phyloP scores from a whole-genome alignment of 2,797 vertebrate species.

The Knipowitschia caucasica region DNA sequence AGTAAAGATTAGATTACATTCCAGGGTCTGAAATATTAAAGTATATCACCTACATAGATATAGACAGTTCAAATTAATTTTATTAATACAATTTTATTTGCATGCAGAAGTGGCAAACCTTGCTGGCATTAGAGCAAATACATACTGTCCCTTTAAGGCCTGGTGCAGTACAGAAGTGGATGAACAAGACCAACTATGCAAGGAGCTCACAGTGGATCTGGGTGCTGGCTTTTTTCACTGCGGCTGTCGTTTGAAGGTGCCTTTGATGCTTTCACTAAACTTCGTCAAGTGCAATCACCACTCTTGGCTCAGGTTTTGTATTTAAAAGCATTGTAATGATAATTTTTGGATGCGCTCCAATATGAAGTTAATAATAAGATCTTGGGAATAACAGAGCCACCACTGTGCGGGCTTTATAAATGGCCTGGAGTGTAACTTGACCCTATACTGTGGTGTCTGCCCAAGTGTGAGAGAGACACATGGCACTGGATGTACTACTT shows the following conservation, averaged over 20 bases:
- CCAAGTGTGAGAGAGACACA: constrained; percentile 26
- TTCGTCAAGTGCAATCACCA: constrained; percentile 65
- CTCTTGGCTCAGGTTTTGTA: constrained; percentile 46
- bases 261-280: constrained; percentile 65
- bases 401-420: constrained; percentile 21
- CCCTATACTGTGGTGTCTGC: constrained; percentile 35
- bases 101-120: neutral
- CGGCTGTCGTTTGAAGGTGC: constrained; percentile 48
- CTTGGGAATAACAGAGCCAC: constrained; percentile 31
- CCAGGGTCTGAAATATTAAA: no score
- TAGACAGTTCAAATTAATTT: neutral
- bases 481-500: constrained; percentile 6
- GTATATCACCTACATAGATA: no score
- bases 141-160: constrained; percentile 34
- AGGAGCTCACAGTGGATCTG: constrained; percentile 58
- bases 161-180: constrained; percentile 51
- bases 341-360: constrained; percentile 55
- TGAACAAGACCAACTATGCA: constrained; percentile 56
- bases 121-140: neutral
- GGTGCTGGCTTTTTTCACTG: constrained; percentile 41
- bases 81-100: neutral
- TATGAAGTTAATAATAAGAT: constrained; percentile 45
- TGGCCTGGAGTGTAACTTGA: constrained; percentile 15
- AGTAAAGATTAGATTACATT: no score
- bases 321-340: constrained; percentile 63